Evolutionary conservation across 2,113 vertebrate species (phyloP).

Genomic region (Barnardius zonarius): DNA sequence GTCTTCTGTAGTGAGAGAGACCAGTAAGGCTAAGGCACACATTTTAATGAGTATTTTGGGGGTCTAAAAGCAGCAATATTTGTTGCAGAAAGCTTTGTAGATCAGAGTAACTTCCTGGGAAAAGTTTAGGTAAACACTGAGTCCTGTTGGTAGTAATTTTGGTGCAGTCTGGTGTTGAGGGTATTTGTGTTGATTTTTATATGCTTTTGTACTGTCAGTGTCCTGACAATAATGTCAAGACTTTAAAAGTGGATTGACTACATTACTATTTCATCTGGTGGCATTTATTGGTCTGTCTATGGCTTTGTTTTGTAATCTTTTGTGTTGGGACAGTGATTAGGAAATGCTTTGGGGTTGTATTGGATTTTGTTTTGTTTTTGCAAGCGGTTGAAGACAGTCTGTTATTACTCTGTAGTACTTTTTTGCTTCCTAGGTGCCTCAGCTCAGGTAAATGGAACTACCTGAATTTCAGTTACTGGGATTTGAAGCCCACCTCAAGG

Average conservation of each 20-base stretch:
- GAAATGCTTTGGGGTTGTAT: not conserved
- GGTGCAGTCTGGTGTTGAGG: not conserved
- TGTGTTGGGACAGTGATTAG: not conserved
- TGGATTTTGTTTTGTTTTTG: not conserved
- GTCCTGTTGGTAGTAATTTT: not conserved
- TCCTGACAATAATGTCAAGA: not conserved
- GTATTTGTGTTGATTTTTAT: not conserved
- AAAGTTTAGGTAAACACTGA: not conserved
- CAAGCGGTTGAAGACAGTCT: not conserved
- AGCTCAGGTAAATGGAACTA: not conserved
- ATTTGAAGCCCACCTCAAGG: not conserved
- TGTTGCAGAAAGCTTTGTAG: not conserved
- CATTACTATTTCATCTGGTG: fast-evolving
- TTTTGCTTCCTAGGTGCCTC: not conserved
- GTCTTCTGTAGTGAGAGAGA: not conserved
- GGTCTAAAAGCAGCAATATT: not conserved
- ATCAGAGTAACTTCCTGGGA: not conserved
- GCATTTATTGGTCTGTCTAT: not conserved
- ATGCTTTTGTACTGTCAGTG: not conserved
- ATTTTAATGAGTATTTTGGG: not conserved
- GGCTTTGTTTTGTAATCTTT: not conserved
- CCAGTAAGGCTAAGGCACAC: not conserved
- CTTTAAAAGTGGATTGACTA: not conserved
- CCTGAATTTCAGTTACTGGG: not conserved
- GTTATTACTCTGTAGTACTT: not conserved